Base-by-base conservation (phyloP, 2,113 vertebrate genomes). In the Hyla sarda region DNA sequence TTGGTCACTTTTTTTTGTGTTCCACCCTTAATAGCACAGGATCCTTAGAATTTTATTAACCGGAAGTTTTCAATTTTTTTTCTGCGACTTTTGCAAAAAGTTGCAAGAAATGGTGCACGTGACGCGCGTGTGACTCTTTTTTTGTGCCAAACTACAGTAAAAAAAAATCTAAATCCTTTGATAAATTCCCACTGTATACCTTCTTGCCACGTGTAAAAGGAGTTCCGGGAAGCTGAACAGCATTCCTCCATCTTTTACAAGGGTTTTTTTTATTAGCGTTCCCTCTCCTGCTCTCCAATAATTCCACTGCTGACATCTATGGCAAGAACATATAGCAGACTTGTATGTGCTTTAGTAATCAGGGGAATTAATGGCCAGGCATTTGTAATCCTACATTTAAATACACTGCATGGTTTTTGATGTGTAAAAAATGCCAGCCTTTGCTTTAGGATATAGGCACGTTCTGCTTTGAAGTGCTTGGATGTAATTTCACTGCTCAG, bases 361-460 rank as follows among this genome's bases (percentile, higher is more conserved):
- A 19, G 52, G 37, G 41, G 60, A 45, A 58, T 41, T 81, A 81
- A 81, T 12, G 41, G n/a, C n/a, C n/a, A 11, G 37, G 17, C 34
- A 30, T 62, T 81, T 65, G 78, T 81, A 81, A 81, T 60, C 14
- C 34, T 23, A 41, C 34, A 6, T 80, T 79, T 80, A 80, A 80
- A 45, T 60, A 80, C 37, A 30, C 47, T 81, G 41, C 45, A 65
- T 47, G 58, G 56, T 41, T 77, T 80, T 81, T 81, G 23, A 81
- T 81, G 77, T 80, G 77, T 54, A 60, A 30, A 62, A n/a, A 25
- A 16, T 25, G 34, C 37, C 78, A 58, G 41, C 17, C 8, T 17
- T 32, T 45, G 78, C 78, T 62, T 28, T 45, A 81, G 56, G 78
- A 65, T 30, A 81, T 45, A 17, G 4, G 56, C 41, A 65, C 25